Percentiles rank a stretch among this genome's conserved stretches.
phyloP scores from a whole-genome alignment of 2,797 vertebrate genomes.

The Momotus momota region DNA sequence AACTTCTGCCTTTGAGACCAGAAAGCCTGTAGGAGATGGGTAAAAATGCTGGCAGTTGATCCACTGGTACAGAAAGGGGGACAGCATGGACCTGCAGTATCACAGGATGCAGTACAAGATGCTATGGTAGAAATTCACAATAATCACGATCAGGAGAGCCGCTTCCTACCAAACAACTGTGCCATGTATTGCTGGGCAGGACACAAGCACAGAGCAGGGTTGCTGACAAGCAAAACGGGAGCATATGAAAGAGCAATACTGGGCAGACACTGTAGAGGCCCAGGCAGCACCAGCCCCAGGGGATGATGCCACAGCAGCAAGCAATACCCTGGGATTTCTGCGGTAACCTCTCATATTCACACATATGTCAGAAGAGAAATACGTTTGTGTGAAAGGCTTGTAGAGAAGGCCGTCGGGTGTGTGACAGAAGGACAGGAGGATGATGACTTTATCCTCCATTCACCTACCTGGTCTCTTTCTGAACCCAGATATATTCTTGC shows the following conservation, averaged over 20 bases:
- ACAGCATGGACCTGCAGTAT: not conserved
- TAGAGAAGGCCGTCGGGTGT: not conserved
- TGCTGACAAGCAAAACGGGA: not conserved
- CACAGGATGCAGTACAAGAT: not conserved
- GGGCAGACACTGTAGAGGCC: not conserved
- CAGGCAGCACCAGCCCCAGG: not conserved
- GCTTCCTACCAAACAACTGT: not conserved
- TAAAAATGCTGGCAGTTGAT: not conserved
- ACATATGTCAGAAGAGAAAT: not conserved
- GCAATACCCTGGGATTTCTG: fast-evolving
- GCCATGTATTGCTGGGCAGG: not conserved
- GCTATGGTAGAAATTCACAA: not conserved
- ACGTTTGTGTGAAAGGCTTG: not conserved
- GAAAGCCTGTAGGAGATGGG: not conserved
- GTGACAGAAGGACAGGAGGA: not conserved
- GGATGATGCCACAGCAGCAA: not conserved
- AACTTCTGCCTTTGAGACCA: not conserved
- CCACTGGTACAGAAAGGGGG: not conserved
- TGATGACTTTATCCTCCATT: not conserved
- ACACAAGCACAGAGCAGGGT: not conserved
- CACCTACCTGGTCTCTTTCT: not conserved
- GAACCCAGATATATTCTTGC: not conserved
- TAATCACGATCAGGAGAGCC: not conserved
- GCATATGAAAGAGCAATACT: not conserved
- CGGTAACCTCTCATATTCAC: not conserved